A percentile compares a stretch with the other conserved stretches of the same genome.
phyloP scores from a whole-genome alignment of 1,140 invertebrate species.

The Hycleus cichorii region DNA sequence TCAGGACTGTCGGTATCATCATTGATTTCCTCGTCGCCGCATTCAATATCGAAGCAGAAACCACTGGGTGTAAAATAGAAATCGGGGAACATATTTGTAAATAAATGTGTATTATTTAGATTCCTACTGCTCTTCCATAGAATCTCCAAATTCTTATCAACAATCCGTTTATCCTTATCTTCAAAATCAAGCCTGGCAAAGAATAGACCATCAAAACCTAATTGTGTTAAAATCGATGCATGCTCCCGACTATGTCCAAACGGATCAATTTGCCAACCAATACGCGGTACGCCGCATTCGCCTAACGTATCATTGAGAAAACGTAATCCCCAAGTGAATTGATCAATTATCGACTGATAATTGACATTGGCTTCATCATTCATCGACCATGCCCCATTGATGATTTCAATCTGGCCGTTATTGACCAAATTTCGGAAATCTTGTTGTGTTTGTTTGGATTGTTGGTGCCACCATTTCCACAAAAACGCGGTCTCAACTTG shows the following conservation, averaged over 20 bases:
- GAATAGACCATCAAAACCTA: constrained; percentile 66
- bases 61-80: constrained; percentile 60
- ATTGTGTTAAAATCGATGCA: constrained; percentile 61
- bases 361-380: constrained; percentile 77
- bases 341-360: constrained; percentile 80
- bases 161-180: constrained; percentile 56
- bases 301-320: constrained; percentile 54
- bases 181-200: constrained; percentile 70
- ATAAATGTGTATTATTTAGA: constrained; percentile 19
- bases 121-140: constrained; percentile 66
- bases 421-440: constrained; percentile 41
- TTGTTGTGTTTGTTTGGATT: constrained; percentile 46
- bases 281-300: constrained; percentile 54
- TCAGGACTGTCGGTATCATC: constrained; percentile 44
- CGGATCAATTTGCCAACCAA: constrained; percentile 70
- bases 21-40: constrained; percentile 57
- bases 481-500: constrained; percentile 46
- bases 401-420: constrained; percentile 67
- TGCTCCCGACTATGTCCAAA: constrained; percentile 68
- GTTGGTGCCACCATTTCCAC: constrained; percentile 62
- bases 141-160: constrained; percentile 64
- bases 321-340: constrained; percentile 61
- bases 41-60: constrained; percentile 67
- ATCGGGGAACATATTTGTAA: constrained; percentile 16
- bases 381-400: constrained; percentile 66